Conservation (phyloP, 2,113 vertebrate genomes). For the Corapipo altera region DNA sequence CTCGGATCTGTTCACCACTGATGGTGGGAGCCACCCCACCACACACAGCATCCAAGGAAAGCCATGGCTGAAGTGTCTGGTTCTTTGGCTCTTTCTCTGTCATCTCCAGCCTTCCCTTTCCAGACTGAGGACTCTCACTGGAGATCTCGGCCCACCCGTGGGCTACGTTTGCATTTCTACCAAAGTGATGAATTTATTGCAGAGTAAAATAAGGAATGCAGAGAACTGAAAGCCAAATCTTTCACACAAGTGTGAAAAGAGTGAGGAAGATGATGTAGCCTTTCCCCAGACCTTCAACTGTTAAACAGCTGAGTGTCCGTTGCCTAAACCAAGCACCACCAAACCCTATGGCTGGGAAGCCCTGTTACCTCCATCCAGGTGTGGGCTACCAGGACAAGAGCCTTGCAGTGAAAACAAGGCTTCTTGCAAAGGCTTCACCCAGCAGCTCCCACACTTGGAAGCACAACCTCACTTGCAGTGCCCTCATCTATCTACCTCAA, state of each 20-base stretch:
- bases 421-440: neutral
- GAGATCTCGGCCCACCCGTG: neutral
- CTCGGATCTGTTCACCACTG: neutral
- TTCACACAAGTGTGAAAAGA: neutral
- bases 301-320: neutral
- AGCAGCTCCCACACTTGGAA: neutral
- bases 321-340: neutral
- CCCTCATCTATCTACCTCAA: neutral
- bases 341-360: neutral
- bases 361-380: accelerated
- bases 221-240: neutral
- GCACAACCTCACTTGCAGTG: accelerated
- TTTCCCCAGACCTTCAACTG: neutral
- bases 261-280: neutral
- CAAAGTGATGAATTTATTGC: neutral
- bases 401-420: neutral
- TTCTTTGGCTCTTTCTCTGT: neutral
- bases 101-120: neutral
- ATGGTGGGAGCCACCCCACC: neutral
- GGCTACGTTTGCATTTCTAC: neutral
- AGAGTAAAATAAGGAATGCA: neutral
- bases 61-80: neutral
- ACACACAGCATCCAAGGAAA: neutral
- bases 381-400: neutral
- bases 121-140: neutral